A percentile compares a stretch with the other conserved stretches of the same genome.
These are phyloP conservation scores for Aplysina aerophoba DNA, from an alignment of 37 sponge, comb jelly and placozoan species.

Conservation along the genomic window DNA sequence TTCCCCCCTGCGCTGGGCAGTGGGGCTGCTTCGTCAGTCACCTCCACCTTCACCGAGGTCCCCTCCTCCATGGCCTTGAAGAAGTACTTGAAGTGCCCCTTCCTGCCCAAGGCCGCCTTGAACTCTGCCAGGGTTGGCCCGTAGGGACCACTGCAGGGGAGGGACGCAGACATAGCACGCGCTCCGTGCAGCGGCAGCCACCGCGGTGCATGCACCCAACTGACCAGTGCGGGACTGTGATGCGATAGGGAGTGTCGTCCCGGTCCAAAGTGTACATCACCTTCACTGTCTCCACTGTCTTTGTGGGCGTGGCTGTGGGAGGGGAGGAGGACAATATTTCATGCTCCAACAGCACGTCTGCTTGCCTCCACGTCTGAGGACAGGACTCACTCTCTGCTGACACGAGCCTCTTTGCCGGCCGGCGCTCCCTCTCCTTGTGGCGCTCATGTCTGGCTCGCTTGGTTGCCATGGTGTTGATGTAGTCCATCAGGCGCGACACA, in stretches of 20 bases:
- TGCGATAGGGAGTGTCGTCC: conserved; percentile 5
- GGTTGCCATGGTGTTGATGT: background rate
- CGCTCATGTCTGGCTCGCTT: conserved; percentile 5
- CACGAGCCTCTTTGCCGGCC: background rate
- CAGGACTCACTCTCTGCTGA: background rate
- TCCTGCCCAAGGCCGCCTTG: conserved; percentile 8
- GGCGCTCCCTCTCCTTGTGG: background rate
- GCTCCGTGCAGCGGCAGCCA: too few relatives aligned
- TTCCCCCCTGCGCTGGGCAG: conserved; percentile 2
- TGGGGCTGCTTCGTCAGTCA: background rate
- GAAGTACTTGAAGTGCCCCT: conserved; percentile 12
- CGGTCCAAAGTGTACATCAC: conserved; percentile 4
- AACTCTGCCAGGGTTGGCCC: conserved; percentile 6
- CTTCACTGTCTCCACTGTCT: background rate
- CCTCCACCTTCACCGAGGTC: conserved; percentile 11
- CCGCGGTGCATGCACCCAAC: too few relatives aligned
- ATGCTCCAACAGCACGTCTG: background rate
- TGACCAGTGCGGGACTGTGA: conserved; percentile 9
- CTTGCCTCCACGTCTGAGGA: background rate
- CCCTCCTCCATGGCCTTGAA: conserved; percentile 14
- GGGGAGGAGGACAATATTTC: too few relatives aligned
- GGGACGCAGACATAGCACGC: too few relatives aligned
- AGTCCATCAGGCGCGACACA: conserved; percentile 19
- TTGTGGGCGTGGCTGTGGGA: too few relatives aligned
- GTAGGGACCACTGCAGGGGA: background rate